Conservation (phyloP, 2,797 vertebrate genomes). For the Streptopelia turtur region DNA sequence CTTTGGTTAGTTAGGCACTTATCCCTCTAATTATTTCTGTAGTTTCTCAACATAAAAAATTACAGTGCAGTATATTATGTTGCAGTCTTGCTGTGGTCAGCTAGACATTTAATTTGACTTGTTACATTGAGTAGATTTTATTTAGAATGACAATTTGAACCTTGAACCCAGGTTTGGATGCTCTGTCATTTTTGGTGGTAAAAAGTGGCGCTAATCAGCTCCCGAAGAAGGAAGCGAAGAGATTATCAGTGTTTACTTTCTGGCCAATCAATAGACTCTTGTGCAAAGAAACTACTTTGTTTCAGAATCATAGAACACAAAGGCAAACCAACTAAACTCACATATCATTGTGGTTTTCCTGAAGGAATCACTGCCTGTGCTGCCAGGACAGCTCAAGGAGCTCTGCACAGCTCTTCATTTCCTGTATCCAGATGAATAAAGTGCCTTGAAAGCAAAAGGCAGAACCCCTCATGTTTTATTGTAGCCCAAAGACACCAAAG, state of each 20-base stretch:
- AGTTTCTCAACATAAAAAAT: neutral
- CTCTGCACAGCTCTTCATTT: conserved; percentile 2
- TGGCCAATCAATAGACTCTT: neutral
- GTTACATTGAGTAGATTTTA: neutral
- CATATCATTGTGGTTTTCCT: neutral
- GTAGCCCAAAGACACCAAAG: neutral
- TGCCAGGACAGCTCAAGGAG: neutral
- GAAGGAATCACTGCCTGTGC: neutral
- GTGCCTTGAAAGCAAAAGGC: neutral
- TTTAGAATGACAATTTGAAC: neutral
- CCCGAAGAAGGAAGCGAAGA: neutral
- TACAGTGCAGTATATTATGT: neutral
- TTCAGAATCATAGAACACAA: neutral
- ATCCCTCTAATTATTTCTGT: conserved; percentile 33
- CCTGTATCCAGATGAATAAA: neutral
- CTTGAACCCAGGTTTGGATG: neutral
- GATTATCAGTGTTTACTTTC: neutral
- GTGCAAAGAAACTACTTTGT: neutral
- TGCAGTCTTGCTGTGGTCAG: conserved; percentile 68
- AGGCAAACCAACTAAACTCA: neutral
- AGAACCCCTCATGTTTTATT: neutral
- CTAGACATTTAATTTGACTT: conserved; percentile 74
- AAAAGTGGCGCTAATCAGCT: neutral
- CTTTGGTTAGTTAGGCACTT: conserved; percentile 10
- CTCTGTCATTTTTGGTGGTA: neutral